Percentiles rank a stretch among this genome's conserved stretches.
Conservation (phyloP, 2,113 vertebrate genomes). For the Tichodroma muraria region DNA sequence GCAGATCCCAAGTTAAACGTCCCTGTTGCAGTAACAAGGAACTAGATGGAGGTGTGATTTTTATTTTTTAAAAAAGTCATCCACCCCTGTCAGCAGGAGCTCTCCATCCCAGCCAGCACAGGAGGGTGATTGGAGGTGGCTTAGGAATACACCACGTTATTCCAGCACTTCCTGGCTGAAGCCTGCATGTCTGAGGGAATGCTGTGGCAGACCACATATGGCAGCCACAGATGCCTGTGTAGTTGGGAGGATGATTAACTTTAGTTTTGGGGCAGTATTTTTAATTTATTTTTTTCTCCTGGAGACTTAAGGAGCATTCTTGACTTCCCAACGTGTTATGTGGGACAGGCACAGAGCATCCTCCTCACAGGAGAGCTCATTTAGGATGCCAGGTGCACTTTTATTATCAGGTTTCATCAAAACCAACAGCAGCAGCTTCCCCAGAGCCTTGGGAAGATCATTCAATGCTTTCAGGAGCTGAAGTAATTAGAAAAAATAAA, state of each 20-base stretch:
- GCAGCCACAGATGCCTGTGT: conserved; percentile 16
- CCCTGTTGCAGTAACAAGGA: not conserved
- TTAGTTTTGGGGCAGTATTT: not conserved
- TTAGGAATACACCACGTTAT: not conserved
- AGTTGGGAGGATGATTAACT: not conserved
- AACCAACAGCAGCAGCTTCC: not conserved
- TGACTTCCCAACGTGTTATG: not conserved
- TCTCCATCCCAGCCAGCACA: not conserved
- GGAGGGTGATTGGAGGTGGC: not conserved
- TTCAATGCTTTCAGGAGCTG: not conserved
- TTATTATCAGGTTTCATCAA: not conserved
- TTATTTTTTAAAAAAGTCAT: not conserved
- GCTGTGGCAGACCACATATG: conserved; percentile 16
- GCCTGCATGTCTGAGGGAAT: not conserved
- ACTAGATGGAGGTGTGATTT: not conserved
- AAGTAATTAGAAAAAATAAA: not conserved
- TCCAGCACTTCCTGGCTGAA: not conserved
- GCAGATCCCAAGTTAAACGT: not conserved
- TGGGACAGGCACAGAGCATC: not conserved
- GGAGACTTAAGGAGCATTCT: not conserved
- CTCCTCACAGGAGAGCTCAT: not conserved
- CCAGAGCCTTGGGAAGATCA: not conserved
- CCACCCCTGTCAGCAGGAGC: not conserved
- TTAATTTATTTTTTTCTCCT: not conserved
- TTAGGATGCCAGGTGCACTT: not conserved